Percentiles rank a stretch among this genome's conserved stretches.
phyloP scores from a whole-genome alignment of 2,113 vertebrate genomes.

The Illadopsis cleaveri region DNA sequence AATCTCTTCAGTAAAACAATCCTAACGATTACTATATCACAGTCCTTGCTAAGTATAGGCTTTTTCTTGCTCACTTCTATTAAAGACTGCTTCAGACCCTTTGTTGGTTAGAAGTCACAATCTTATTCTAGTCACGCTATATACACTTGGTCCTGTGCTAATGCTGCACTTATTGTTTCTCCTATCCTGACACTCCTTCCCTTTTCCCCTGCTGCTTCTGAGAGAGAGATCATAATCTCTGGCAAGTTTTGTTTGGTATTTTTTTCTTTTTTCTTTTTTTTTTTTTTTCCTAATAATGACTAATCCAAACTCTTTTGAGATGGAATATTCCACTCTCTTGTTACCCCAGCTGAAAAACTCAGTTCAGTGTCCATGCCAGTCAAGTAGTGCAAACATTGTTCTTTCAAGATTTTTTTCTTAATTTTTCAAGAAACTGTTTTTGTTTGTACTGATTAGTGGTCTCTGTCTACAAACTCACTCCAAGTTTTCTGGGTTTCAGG shows the following conservation, averaged over 20 bases:
- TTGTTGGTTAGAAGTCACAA: background rate
- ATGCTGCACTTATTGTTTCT: background rate
- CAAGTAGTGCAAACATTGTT: background rate
- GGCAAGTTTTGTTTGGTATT: background rate
- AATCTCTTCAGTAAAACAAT: background rate
- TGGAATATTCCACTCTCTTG: background rate
- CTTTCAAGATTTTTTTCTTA: background rate
- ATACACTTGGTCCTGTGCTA: background rate
- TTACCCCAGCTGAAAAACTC: background rate
- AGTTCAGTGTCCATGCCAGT: background rate
- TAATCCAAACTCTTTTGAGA: background rate
- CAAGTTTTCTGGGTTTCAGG: background rate
- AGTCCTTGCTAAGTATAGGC: background rate
- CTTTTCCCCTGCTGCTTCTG: background rate
- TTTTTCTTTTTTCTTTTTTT: fast-evolving
- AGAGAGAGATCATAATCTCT: background rate
- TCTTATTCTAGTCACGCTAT: background rate
- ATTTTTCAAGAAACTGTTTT: background rate
- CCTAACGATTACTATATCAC: background rate
- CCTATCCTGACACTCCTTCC: background rate
- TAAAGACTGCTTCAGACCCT: background rate
- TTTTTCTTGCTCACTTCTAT: background rate
- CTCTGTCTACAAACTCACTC: background rate
- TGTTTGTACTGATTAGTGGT: background rate
- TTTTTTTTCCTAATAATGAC: background rate